Conservation (phyloP, 2,888 invertebrate genomes). For the Chrysotoxum bicinctum region DNA sequence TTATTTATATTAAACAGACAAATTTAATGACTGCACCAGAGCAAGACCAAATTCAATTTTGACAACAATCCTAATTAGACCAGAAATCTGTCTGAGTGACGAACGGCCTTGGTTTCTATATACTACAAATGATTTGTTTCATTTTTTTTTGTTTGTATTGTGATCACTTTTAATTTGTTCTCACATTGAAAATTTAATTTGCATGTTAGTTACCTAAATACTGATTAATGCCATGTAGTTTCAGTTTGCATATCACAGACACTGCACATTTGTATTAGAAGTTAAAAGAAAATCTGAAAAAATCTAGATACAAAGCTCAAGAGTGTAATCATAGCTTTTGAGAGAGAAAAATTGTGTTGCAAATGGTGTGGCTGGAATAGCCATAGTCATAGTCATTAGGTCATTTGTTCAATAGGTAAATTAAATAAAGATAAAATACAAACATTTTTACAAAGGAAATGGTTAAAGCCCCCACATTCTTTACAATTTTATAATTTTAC, state of each 20-base stretch:
- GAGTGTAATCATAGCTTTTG: conserved; percentile 56
- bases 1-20: no score
- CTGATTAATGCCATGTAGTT: conserved; percentile 61
- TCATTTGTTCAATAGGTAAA: conserved; percentile 2
- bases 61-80: neutral
- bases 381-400: conserved; percentile 10
- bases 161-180: conserved; percentile 47
- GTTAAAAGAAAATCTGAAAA: conserved; percentile 17
- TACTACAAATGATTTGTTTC: neutral
- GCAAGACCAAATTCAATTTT: neutral
- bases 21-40: neutral
- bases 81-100: neutral
- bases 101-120: neutral
- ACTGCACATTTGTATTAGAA: conserved; percentile 34
- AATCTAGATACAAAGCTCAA: conserved; percentile 64
- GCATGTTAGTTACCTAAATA: conserved; percentile 14
- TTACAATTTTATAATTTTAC: conserved; percentile 21
- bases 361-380: neutral
- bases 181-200: conserved; percentile 32
- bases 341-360: neutral
- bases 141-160: neutral
- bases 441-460: conserved; percentile 36
- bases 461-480: conserved; percentile 53
- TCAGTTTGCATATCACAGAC: neutral
- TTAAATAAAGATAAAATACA: neutral